Evolutionary conservation across 2,797 vertebrate species (phyloP), one percentile per base, ranked within the genome.

Genomic region (Darevskia mixta): DNA sequence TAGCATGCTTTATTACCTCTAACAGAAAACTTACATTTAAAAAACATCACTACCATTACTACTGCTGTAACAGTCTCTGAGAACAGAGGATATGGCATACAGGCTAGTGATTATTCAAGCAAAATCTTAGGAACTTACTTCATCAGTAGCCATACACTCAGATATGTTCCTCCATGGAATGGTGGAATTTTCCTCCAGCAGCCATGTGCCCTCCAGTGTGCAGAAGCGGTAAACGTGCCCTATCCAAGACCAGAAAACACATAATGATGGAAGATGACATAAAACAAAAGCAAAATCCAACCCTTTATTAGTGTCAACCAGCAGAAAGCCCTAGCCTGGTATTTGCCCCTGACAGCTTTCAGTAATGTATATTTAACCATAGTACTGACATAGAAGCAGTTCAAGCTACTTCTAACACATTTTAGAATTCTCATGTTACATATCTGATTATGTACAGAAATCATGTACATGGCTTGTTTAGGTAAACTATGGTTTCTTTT

Each of bases 211-310:
- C 1, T 97, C 97, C 0, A 18, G 67, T 0, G 97, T 97, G 91
- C 97, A 97, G 94, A 97, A 97, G 5, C 97, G 96, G 41, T 97
- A 97, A 80, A 96, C 97, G 0, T 94, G 96, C 64, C 97, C 97
- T 97, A 94, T 69, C 84, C 82, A 88, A 80, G 88, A 73, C 0
- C 27, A 91, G 81, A 85, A 0, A 2, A 77, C 0, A 49, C 1
- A 35, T 91, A 58, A 92, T 78, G 32, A 71, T 69, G 20, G 13
- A 4, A 4, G 18, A 38, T 9, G 27, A 67, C 20, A 78, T 15
- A 23, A 49, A 78, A 13, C 11, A 73, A 79, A 79, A 79, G 35
- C 18, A 64, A 82, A 77, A 29, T 38, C 15, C 5, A 58, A 80
- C 4, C 6, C 9, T 71, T 10, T 27, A 86, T 55, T 86, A 27